Evolutionary conservation across 1,140 invertebrate genomes (phyloP), one percentile per base, ranked within the genome.

Genomic region (Drosophila serrata): DNA sequence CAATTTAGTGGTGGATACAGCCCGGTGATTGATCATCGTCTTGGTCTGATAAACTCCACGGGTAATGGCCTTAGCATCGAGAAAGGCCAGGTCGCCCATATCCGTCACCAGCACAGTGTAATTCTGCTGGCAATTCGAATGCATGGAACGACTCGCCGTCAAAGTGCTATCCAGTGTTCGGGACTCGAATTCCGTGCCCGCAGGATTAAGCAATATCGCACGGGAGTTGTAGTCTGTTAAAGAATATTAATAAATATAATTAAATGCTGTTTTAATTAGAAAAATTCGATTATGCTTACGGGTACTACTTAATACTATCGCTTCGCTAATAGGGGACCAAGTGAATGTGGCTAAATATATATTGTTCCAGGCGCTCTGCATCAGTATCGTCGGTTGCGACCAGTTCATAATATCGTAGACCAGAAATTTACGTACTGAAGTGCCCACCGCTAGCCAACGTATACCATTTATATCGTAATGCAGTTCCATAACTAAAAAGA

Each of bases 271-370:
- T 24, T 22, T 12, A 62, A 8, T n/a, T 19, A 61, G 2, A 75
- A 12, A 40, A 79, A 78, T 42, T 60, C 48, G 35, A 37, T 15
- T 4, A 0, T 12, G 35, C 61, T 63, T 63, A 63, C 61, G 35
- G 40, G 27, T 27, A 24, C 56, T 63, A 35, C 82, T 79, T 13
- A 77, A 17, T 0, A 61, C 46, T 0, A 92, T 6, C 0, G 79
- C 29, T 22, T 90, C 88, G 79, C 91, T 91, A n/a, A 91, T 27
- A 3, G 80, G 68, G 12, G 88, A 70, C 91, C 91, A 92, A 8
- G 35, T 64, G 9, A 67, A 6, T 22, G 56, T 24, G 27, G 62
- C 64, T 49, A 78, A 15, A 67, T 53, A 65, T 9, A 87, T 45
- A 59, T 81, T 80, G 27, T n/a, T 40, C 5, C 80, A 33, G 1